These are phyloP conservation scores for Maccullochella peelii DNA, from an alignment of 2,113 vertebrate species.

Conservation along the genomic window DNA sequence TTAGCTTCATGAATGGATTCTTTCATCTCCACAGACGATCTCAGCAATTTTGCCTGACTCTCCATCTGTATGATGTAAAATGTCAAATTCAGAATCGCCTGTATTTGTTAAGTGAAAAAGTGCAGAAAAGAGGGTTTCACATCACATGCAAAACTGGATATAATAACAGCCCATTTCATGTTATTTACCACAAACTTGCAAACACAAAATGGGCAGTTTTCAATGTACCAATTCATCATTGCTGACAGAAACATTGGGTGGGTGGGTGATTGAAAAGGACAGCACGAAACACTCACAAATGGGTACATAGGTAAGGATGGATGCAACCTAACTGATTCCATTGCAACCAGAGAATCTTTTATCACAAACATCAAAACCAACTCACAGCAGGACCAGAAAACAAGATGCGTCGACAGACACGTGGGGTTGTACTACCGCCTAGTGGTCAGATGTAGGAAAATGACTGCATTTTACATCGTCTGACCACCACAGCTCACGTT, in stretches of 20 bases:
- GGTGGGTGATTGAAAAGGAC: background rate
- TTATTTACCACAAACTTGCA: background rate
- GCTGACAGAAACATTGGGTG: background rate
- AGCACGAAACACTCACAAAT: conserved; percentile 41
- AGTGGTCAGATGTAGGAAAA: conserved; percentile 63
- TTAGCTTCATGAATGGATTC: conserved; percentile 85
- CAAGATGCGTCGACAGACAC: conserved; percentile 3
- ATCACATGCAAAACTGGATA: conserved; percentile 29
- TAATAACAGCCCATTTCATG: background rate
- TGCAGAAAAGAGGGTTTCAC: background rate
- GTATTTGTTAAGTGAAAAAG: background rate
- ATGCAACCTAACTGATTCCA: conserved; percentile 15
- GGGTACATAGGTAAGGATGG: background rate
- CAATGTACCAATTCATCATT: background rate
- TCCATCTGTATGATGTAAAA: conserved; percentile 76
- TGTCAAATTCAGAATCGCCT: background rate
- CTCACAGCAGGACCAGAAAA: conserved; percentile 50
- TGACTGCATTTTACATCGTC: conserved; percentile 29
- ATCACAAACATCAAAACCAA: conserved; percentile 32
- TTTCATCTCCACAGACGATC: conserved; percentile 72
- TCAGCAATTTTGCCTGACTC: conserved; percentile 68
- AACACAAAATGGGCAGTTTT: conserved; percentile 28
- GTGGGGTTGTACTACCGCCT: conserved; percentile 44
- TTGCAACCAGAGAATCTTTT: conserved; percentile 25
- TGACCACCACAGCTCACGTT: conserved; percentile 18